phyloP scores from a whole-genome alignment of 2,888 invertebrate species.

The Diarsia mendica region DNA sequence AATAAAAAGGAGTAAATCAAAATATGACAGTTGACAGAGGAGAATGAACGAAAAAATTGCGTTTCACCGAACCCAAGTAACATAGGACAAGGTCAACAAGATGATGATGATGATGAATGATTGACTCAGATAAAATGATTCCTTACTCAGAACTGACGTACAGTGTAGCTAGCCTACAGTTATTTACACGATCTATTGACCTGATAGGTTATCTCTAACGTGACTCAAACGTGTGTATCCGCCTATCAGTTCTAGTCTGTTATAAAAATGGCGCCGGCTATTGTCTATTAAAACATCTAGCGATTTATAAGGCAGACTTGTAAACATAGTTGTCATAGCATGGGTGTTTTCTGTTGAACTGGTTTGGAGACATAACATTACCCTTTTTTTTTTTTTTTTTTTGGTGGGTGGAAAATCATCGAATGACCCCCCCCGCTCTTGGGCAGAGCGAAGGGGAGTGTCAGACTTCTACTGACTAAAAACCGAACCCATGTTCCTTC shows the following conservation, averaged over 20 bases:
- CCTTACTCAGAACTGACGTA: conserved; percentile 6
- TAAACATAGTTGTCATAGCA: not conserved
- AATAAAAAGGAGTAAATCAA: not conserved
- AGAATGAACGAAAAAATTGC: not conserved
- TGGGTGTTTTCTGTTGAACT: not conserved
- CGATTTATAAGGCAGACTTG: not conserved
- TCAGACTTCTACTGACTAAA: too few species aligned
- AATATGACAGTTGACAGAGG: not conserved
- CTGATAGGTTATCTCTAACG: conserved; percentile 50
- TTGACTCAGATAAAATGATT: conserved; percentile 1
- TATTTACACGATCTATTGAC: conserved; percentile 49
- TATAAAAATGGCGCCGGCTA: conserved; percentile 20
- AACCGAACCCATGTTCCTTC: too few species aligned
- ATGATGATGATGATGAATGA: not conserved
- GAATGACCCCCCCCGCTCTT: too few species aligned
- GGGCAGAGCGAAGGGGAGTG: too few species aligned
- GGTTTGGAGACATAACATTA: not conserved
- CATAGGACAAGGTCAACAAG: not conserved
- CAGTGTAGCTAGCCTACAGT: conserved; percentile 8
- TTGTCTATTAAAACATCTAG: conserved; percentile 3
- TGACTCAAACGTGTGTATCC: conserved; percentile 49
- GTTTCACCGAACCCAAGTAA: not conserved
- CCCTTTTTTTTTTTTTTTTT: too few species aligned
- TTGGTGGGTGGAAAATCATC: too few species aligned
- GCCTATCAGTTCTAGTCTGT: not conserved